Percentiles rank a stretch among this genome's conserved stretches.
Conservation (phyloP, 2,797 vertebrate genomes). For the Onychomys torridus region DNA sequence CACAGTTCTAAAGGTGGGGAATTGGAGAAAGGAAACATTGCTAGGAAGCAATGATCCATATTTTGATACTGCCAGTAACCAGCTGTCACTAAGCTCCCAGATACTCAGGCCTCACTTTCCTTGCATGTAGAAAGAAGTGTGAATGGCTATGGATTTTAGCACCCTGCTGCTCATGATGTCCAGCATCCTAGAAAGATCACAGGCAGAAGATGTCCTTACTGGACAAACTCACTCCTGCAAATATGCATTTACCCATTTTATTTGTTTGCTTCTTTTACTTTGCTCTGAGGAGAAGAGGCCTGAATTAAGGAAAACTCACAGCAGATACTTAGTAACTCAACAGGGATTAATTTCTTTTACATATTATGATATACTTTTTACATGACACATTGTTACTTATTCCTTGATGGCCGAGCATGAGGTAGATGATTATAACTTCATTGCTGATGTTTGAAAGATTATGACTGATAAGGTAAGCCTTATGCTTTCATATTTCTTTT, state of each 20-base stretch:
- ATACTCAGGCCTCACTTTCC: neutral
- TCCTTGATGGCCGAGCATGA: constrained; percentile 84
- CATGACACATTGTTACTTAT: constrained; percentile 75
- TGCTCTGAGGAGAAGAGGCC: neutral
- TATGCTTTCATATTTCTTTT: constrained; percentile 78
- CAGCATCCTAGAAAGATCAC: neutral
- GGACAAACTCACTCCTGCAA: neutral
- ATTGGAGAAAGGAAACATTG: neutral
- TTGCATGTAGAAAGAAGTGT: neutral
- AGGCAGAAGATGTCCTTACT: neutral
- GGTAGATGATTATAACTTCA: constrained; percentile 84
- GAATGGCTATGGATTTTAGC: neutral
- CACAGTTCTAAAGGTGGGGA: neutral
- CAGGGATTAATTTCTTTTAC: constrained; percentile 83
- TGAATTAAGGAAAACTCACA: constrained; percentile 35
- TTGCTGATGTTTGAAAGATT: constrained; percentile 82
- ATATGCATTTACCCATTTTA: neutral
- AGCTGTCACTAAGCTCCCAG: neutral
- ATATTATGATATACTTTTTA: constrained; percentile 79
- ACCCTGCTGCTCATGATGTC: neutral
- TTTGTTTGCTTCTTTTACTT: constrained; percentile 1
- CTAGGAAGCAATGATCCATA: neutral
- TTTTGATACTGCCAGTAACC: neutral
- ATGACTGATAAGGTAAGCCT: constrained; percentile 85
- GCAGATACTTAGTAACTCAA: constrained; percentile 67